phyloP scores from a whole-genome alignment of 2,797 vertebrate species.

The Sebastes variabilis region DNA sequence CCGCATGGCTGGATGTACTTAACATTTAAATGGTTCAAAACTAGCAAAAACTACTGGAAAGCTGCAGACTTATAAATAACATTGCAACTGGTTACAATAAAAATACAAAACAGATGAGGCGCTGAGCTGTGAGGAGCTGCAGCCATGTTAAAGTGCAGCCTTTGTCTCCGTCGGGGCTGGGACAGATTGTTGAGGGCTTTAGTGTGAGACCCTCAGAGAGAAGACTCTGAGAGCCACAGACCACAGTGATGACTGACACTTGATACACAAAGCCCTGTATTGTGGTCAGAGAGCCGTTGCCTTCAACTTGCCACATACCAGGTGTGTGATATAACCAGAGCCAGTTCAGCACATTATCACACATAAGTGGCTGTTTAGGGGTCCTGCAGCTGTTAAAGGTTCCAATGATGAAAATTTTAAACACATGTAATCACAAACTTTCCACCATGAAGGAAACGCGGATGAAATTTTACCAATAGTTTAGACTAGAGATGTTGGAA shows the following conservation, averaged over 20 bases:
- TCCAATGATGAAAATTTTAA: conserved; percentile 40
- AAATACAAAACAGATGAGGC: conserved; percentile 94
- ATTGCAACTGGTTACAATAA: conserved; percentile 89
- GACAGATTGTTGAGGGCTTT: conserved; percentile 64
- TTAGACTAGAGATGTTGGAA: conserved; percentile 18
- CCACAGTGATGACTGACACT: conserved; percentile 72
- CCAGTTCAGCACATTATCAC: conserved; percentile 67
- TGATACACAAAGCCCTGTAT: conserved; percentile 76
- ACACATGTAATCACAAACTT: conserved; percentile 35
- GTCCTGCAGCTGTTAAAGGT: conserved; percentile 55
- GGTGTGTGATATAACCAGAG: conserved; percentile 73
- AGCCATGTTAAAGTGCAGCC: conserved; percentile 70
- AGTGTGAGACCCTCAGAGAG: conserved; percentile 60
- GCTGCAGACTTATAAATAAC: conserved; percentile 96
- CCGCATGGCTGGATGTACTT: conserved; percentile 94
- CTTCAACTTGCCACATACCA: conserved; percentile 72
- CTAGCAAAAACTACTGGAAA: conserved; percentile 89
- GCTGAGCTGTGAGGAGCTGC: conserved; percentile 64
- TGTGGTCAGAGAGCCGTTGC: conserved; percentile 66
- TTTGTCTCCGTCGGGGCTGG: conserved; percentile 69
- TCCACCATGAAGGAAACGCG: conserved; percentile 17
- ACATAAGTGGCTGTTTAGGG: conserved; percentile 60
- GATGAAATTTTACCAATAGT: conserved; percentile 17
- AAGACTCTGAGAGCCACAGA: conserved; percentile 59
- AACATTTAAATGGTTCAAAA: conserved; percentile 92